Evolutionary conservation across 1,140 invertebrate genomes (phyloP).

Genomic region (Andrena cerasifolii): DNA sequence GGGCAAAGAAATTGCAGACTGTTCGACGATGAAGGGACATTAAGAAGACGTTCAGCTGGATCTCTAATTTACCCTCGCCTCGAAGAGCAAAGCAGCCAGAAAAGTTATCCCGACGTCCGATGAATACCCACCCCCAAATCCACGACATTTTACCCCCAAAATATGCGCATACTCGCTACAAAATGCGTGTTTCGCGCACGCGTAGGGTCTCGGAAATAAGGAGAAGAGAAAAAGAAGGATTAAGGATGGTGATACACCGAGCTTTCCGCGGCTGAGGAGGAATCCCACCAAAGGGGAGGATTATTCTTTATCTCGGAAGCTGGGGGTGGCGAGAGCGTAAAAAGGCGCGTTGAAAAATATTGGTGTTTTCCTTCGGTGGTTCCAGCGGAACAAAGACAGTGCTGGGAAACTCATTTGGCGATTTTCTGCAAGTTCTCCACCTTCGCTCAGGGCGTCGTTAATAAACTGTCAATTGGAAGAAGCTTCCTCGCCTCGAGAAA

Average conservation of each 20-base stretch:
- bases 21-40: not conserved
- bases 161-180: slow-evolving; percentile 14
- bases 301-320: not conserved
- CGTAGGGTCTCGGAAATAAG: not conserved
- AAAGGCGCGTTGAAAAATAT: slow-evolving; percentile 29
- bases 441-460: slow-evolving; percentile 16
- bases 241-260: not conserved
- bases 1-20: not conserved
- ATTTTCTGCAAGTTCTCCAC: slow-evolving; percentile 19
- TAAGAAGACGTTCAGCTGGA: slow-evolving; percentile 28
- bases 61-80: slow-evolving; percentile 1
- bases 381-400: slow-evolving; percentile 20
- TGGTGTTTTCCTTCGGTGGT: slow-evolving; percentile 15
- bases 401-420: slow-evolving; percentile 36
- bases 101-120: slow-evolving; percentile 4
- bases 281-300: not conserved
- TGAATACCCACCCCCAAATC: not conserved
- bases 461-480: slow-evolving; percentile 40
- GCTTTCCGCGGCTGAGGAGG: not conserved
- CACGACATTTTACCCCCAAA: not conserved
- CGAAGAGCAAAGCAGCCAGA: not conserved
- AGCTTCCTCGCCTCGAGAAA: not conserved
- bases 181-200: not conserved
- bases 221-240: not conserved
- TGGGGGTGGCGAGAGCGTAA: not conserved